phyloP scores from a whole-genome alignment of 2,797 vertebrate species.

The Ctenochaetus hawaiiensis region DNA sequence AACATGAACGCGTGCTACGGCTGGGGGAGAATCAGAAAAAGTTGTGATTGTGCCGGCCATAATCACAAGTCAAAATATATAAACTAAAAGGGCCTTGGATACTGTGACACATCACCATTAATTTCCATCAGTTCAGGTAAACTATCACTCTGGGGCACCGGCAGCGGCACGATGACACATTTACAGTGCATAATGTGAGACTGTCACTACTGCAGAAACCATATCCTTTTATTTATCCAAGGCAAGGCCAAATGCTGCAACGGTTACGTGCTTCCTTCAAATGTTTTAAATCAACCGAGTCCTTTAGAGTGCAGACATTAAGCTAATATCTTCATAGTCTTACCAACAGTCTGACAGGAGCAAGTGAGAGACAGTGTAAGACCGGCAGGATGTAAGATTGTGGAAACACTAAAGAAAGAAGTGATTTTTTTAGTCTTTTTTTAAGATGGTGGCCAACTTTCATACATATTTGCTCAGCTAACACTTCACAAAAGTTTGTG shows the following conservation, averaged over 20 bases:
- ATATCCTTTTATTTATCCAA: conserved; percentile 82
- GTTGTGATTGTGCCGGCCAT: conserved; percentile 90
- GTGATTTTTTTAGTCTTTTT: conserved; percentile 40
- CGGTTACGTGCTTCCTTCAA: conserved; percentile 69
- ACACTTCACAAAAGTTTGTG: conserved; percentile 8
- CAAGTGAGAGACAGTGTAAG: conserved; percentile 54
- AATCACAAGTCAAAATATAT: conserved; percentile 92
- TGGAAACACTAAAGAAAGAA: conserved; percentile 28
- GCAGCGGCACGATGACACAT: conserved; percentile 74
- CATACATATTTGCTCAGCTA: conserved; percentile 28
- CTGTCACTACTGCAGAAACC: conserved; percentile 79
- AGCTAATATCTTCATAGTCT: conserved; percentile 67
- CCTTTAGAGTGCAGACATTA: conserved; percentile 71
- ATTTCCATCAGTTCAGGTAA: conserved; percentile 82
- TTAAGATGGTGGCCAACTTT: conserved; percentile 44
- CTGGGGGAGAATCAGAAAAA: conserved; percentile 82
- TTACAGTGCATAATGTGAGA: conserved; percentile 77
- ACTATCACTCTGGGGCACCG: conserved; percentile 66
- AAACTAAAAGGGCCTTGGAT: conserved; percentile 88
- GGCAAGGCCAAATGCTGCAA: conserved; percentile 65
- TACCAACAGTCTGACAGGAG: conserved; percentile 42
- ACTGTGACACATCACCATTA: conserved; percentile 79
- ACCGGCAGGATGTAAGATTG: conserved; percentile 40
- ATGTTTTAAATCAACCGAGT: conserved; percentile 77
- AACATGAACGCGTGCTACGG: conserved; percentile 91